These are phyloP conservation scores for Sitophilus oryzae DNA, from an alignment of 1,140 invertebrate species.

Conservation along the genomic window DNA sequence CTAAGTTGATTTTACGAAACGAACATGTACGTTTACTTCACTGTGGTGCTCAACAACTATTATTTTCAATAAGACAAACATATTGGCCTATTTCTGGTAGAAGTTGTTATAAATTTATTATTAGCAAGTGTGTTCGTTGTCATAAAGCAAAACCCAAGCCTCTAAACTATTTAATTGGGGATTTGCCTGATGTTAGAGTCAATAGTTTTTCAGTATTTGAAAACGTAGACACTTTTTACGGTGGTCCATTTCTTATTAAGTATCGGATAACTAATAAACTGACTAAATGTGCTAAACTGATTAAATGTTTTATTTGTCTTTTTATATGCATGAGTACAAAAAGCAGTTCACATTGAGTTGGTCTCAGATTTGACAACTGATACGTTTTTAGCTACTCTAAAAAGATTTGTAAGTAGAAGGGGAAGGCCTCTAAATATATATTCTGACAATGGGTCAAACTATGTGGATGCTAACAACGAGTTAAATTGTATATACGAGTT, in stretches of 20 bases:
- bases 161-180: slow-evolving; percentile 25
- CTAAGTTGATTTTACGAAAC: slow-evolving; percentile 25
- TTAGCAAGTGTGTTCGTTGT: slow-evolving; percentile 14
- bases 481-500: background rate
- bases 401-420: slow-evolving; percentile 29
- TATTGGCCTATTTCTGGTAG: slow-evolving; percentile 32
- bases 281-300: slow-evolving; percentile 20
- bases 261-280: slow-evolving; percentile 23
- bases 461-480: slow-evolving; percentile 31
- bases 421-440: slow-evolving; percentile 30
- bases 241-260: slow-evolving; percentile 38
- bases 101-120: slow-evolving; percentile 12
- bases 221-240: slow-evolving; percentile 37
- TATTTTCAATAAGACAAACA: slow-evolving; percentile 9
- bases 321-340: slow-evolving; percentile 15
- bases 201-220: slow-evolving; percentile 24
- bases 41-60: slow-evolving; percentile 26
- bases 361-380: slow-evolving; percentile 27
- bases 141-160: slow-evolving; percentile 15
- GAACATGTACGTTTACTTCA: slow-evolving; percentile 35
- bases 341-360: slow-evolving; percentile 37
- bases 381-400: slow-evolving; percentile 30
- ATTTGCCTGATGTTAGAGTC: slow-evolving; percentile 23
- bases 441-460: slow-evolving; percentile 38
- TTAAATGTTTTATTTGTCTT: slow-evolving; percentile 31